phyloP scores from a whole-genome alignment of 2,113 vertebrate genomes.

The Otus sunia region DNA sequence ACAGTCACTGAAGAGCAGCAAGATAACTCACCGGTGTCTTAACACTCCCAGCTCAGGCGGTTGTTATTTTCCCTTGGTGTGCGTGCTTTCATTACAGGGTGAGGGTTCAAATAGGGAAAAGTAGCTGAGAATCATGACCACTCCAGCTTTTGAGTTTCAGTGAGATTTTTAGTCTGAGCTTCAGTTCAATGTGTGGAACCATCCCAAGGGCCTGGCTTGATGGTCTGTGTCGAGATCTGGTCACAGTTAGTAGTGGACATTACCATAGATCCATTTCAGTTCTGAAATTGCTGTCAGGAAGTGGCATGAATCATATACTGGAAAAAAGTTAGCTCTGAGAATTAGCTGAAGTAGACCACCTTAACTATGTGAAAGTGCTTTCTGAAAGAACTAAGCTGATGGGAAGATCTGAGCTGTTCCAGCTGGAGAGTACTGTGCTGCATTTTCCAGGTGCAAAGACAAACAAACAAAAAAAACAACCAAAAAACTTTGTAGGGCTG shows the following conservation, averaged over 20 bases:
- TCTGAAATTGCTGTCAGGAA: conserved; percentile 68
- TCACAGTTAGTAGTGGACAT: conserved; percentile 63
- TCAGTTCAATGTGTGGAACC: conserved; percentile 58
- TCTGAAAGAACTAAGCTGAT: conserved; percentile 44
- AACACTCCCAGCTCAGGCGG: background rate
- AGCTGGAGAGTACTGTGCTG: conserved; percentile 46
- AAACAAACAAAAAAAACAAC: background rate
- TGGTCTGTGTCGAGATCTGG: conserved; percentile 54
- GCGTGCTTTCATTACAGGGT: conserved; percentile 66
- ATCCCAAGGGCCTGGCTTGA: conserved; percentile 59
- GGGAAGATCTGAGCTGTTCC: conserved; percentile 51
- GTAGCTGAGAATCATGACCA: conserved; percentile 52
- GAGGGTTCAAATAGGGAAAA: conserved; percentile 65
- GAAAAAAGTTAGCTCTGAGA: conserved; percentile 51
- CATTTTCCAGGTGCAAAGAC: conserved; percentile 44
- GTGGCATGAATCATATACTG: conserved; percentile 65
- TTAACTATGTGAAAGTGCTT: conserved; percentile 53
- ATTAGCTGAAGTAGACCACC: conserved; percentile 52
- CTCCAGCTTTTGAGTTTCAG: conserved; percentile 64
- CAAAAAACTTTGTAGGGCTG: conserved; percentile 29
- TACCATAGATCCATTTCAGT: conserved; percentile 50
- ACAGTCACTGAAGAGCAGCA: conserved; percentile 49
- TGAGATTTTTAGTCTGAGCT: conserved; percentile 57
- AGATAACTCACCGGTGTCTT: conserved; percentile 54
- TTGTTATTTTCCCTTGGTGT: conserved; percentile 49